A percentile compares a stretch with the other conserved stretches of the same genome.
phyloP scores from a whole-genome alignment of 2,888 invertebrate genomes.

The Sarcophaga subvicina region DNA sequence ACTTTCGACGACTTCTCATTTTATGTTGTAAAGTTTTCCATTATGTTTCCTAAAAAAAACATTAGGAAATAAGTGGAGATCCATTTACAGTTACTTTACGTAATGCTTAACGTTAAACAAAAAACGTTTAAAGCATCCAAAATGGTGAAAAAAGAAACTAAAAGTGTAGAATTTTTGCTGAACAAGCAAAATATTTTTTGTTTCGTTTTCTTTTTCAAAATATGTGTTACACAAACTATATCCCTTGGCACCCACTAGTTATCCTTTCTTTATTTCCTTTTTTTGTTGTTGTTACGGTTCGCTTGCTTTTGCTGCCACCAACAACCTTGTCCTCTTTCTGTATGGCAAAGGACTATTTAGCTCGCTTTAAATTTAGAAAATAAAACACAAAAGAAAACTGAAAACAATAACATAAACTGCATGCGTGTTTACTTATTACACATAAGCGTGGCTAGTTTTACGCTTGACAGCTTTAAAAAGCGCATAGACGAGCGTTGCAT shows the following conservation, averaged over 20 bases:
- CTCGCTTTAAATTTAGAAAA: constrained; percentile 13
- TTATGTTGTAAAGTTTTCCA: constrained; percentile 1
- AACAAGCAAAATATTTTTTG: not conserved
- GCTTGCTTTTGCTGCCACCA: constrained; percentile 32
- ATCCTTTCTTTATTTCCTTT: constrained; percentile 42
- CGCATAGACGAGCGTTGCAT: no score
- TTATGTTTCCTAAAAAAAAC: constrained; percentile 6
- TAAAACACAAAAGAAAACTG: constrained; percentile 23
- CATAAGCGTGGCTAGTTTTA: constrained; percentile 41
- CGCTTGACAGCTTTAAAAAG: constrained; percentile 25
- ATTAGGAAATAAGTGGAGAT: not conserved
- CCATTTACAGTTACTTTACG: not conserved
- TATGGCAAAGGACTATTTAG: constrained; percentile 25
- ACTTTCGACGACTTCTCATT: constrained; percentile 43
- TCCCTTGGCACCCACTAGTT: constrained; percentile 61
- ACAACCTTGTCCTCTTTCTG: constrained; percentile 7
- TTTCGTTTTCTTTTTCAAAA: constrained; percentile 6
- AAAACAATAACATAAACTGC: not conserved
- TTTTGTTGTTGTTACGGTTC: not conserved
- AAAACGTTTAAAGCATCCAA: not conserved
- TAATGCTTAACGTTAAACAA: not conserved
- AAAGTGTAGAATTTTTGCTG: constrained; percentile 2
- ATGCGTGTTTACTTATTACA: no score
- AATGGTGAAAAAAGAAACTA: not conserved
- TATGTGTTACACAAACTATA: constrained; percentile 50